Percentiles rank a stretch among this genome's conserved stretches.
Conservation (phyloP, 2,888 invertebrate species). For the Protodeltote pygarga region DNA sequence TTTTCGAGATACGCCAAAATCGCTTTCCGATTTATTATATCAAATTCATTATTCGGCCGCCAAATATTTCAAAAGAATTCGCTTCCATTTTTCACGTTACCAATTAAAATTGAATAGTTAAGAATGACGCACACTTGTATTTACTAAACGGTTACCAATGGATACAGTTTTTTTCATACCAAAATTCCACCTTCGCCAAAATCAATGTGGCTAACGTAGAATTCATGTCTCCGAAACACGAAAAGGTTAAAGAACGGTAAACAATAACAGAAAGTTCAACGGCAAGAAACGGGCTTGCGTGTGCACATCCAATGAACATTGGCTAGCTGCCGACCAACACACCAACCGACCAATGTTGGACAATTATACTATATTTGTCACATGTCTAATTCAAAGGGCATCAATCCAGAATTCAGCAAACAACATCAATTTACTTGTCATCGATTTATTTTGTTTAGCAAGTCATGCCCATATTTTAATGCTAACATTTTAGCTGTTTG, state of each 20-base stretch:
- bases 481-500: slow-evolving; percentile 15
- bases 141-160: slow-evolving; percentile 16
- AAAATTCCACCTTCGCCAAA: slow-evolving; percentile 12
- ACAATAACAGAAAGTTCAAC: slow-evolving; percentile 64
- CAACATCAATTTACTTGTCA: slow-evolving; percentile 5
- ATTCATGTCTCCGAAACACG: slow-evolving; percentile 41
- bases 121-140: background rate
- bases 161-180: slow-evolving; percentile 9
- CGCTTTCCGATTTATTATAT: too few species aligned
- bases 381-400: slow-evolving; percentile 48
- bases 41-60: too few species aligned
- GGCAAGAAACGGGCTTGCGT: slow-evolving; percentile 51
- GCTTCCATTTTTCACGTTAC: background rate
- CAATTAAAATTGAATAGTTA: background rate
- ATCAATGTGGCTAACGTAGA: slow-evolving; percentile 26
- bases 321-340: slow-evolving; percentile 54
- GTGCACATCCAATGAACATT: slow-evolving; percentile 49
- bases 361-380: slow-evolving; percentile 30
- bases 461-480: slow-evolving; percentile 36
- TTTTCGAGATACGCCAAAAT: too few species aligned
- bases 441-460: slow-evolving; percentile 23
- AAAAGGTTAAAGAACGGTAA: slow-evolving; percentile 59
- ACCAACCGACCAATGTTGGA: slow-evolving; percentile 18
- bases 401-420: slow-evolving; percentile 30
- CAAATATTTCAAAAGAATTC: background rate